These are phyloP conservation scores for Dermatemys mawii DNA, from an alignment of 2,113 vertebrate species.

Conservation along the genomic window DNA sequence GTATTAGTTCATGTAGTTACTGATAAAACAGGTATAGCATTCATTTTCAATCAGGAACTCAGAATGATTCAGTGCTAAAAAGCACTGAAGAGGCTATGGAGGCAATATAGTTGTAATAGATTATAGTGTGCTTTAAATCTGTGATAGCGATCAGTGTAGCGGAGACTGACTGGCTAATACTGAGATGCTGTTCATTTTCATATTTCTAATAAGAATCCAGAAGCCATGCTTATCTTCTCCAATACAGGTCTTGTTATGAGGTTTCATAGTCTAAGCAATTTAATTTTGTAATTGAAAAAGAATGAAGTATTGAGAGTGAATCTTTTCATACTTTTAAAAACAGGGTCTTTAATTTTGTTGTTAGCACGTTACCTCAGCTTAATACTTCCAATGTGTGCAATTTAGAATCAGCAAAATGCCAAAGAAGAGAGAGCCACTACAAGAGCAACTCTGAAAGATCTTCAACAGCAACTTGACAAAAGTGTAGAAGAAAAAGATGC, in stretches of 20 bases:
- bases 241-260: not conserved
- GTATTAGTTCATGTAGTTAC: not conserved
- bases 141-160: not conserved
- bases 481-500: slow-evolving; percentile 79
- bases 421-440: slow-evolving; percentile 81
- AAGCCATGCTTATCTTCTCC: not conserved
- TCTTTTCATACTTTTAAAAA: not conserved
- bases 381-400: slow-evolving; percentile 27
- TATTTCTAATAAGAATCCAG: not conserved
- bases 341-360: not conserved
- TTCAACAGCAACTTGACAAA: slow-evolving; percentile 80
- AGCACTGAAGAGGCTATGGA: not conserved
- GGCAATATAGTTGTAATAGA: not conserved
- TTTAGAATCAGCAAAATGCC: slow-evolving; percentile 81
- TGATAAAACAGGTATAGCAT: not conserved
- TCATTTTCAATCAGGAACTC: not conserved
- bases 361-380: not conserved
- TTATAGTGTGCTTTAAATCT: not conserved
- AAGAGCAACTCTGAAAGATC: slow-evolving; percentile 77
- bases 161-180: not conserved
- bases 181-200: not conserved
- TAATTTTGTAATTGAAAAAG: not conserved
- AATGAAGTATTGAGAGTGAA: not conserved
- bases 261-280: not conserved
- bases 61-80: not conserved